Evolutionary conservation across 2,797 vertebrate genomes (phyloP), one percentile per base, ranked within the genome.

Genomic region (Balearica regulorum): DNA sequence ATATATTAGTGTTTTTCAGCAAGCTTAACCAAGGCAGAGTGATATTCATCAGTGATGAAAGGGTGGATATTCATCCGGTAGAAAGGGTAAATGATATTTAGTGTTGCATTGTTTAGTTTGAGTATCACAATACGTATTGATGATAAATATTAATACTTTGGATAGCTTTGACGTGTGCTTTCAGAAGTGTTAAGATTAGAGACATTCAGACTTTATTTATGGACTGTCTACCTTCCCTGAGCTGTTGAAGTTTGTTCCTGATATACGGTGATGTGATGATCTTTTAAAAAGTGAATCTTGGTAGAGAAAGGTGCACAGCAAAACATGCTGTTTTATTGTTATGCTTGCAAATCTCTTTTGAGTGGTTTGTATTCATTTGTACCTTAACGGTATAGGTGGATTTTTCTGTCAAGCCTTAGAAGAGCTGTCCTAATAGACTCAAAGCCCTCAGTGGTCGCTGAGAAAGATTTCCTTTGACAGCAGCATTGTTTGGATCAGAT

Each of bases 401-500:
- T 73, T 91, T 83, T 92, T 78, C 55, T 44, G 8, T 80, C 29
- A 75, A 43, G 61, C 39, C 31, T 78, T 64, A 5, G 21, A 92
- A 61, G 39, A 39, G 10, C 28, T 85, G 7, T 62, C 24, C 33
- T 90, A 21, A 57, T 44, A 66, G 57, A 28, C 46, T 81, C 20
- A 66, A 87, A 91, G n/a, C 31, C 39, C 6, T 75, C n/a, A 41
- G 39, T 76, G 43, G 15, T 37, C 0, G 0, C 16, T 94, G 61
- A 68, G 69, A 89, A 89, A 69, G 44, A 80, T 89, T 89, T 85
- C 41, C 53, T 80, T 78, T 86, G 79, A 69, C 54, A 81, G 55
- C 39, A 89, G 35, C 58, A 19, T 73, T 92, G 48, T 95, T 93
- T 91, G 55, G 35, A 78, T 84, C 51, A 66, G 62, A 75, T 83